Conservation (phyloP, 2,113 vertebrate species). For the Nothobranchius kuhntae region DNA sequence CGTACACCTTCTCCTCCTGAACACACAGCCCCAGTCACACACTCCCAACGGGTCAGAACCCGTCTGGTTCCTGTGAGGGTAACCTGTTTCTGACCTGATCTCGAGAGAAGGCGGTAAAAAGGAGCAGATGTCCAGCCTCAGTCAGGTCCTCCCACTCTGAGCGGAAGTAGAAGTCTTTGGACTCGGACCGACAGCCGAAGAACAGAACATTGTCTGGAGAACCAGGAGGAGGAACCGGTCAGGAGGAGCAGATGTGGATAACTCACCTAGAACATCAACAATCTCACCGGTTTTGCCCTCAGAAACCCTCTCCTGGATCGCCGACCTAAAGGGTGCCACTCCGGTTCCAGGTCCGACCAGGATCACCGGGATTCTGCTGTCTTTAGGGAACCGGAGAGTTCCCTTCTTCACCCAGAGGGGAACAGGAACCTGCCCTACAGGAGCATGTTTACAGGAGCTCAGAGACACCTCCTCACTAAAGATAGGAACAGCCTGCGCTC, state of each 20-base stretch:
- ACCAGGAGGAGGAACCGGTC: neutral
- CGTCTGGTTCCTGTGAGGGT: no score
- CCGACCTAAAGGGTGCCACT: slow-evolving; percentile 93
- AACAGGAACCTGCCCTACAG: slow-evolving; percentile 78
- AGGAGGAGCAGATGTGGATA: neutral
- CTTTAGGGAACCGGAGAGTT: slow-evolving; percentile 82
- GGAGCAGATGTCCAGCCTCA: slow-evolving; percentile 73
- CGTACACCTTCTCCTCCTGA: slow-evolving; percentile 91
- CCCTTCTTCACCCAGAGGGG: slow-evolving; percentile 93
- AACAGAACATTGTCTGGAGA: slow-evolving; percentile 86
- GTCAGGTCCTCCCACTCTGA: slow-evolving; percentile 85
- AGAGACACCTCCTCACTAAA: neutral
- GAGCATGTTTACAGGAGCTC: neutral
- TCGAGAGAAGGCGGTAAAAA: slow-evolving; percentile 93
- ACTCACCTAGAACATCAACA: neutral
- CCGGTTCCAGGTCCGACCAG: slow-evolving; percentile 97
- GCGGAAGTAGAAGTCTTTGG: slow-evolving; percentile 90
- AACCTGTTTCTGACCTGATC: slow-evolving; percentile 85
- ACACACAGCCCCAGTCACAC: neutral
- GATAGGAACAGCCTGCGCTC: no score
- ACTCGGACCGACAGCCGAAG: slow-evolving; percentile 88
- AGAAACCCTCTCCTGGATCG: slow-evolving; percentile 85
- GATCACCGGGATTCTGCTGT: slow-evolving; percentile 78
- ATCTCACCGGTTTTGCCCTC: slow-evolving; percentile 77
- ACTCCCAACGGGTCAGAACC: no score